Conservation (phyloP, 2,797 vertebrate genomes). For the Psittacula derbiana region DNA sequence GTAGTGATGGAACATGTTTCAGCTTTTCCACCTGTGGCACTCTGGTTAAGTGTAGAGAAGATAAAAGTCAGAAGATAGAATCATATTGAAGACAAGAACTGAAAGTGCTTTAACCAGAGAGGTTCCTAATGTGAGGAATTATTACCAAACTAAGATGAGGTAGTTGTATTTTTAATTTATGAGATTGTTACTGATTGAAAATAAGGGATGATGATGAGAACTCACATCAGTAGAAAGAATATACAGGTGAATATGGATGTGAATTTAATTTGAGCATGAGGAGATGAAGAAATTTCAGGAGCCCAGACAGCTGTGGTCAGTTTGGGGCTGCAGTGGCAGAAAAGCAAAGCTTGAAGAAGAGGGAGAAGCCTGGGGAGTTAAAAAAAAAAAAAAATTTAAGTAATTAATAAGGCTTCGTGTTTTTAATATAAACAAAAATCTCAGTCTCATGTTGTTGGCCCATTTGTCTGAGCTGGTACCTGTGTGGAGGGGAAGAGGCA, state of each 20-base stretch:
- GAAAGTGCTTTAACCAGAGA: neutral
- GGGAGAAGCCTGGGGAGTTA: neutral
- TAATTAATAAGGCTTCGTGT: neutral
- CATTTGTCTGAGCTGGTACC: neutral
- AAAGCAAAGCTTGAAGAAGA: neutral
- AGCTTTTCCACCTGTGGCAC: neutral
- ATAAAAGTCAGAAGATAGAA: neutral
- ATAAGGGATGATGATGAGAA: neutral
- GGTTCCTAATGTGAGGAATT: neutral
- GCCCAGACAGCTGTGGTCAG: neutral
- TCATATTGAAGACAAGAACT: neutral
- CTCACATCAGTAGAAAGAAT: fast-evolving
- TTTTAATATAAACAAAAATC: neutral
- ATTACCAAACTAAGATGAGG: neutral
- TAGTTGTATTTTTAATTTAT: neutral
- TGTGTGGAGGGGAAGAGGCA: neutral
- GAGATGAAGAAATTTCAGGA: neutral
- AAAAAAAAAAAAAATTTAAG: neutral
- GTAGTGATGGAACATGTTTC: neutral
- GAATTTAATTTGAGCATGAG: neutral
- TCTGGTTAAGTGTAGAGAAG: neutral
- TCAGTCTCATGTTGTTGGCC: neutral
- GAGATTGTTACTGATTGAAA: neutral
- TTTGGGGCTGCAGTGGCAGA: neutral
- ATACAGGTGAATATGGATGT: neutral